These are phyloP conservation scores for Melinopterus prodromus DNA, from an alignment of 2,888 invertebrate species.

Conservation along the genomic window DNA sequence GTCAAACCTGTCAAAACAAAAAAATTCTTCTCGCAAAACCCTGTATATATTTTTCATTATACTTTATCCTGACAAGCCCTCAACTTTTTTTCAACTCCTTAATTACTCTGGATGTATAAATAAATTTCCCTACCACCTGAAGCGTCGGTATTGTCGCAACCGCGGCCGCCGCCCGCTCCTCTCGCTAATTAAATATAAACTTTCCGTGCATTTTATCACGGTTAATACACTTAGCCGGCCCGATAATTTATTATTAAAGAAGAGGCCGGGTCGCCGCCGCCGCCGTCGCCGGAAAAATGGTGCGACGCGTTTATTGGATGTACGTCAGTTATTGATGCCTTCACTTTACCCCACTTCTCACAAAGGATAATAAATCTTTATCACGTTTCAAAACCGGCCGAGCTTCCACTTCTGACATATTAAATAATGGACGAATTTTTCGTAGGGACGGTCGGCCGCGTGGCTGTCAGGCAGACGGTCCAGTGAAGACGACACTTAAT, in stretches of 20 bases:
- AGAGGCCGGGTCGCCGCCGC: neutral
- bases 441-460: neutral
- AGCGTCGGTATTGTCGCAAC: too few relatives aligned
- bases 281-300: neutral
- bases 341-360: conserved; percentile 29
- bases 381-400: conserved; percentile 35
- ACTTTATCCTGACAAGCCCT: too few relatives aligned
- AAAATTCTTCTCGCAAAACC: too few relatives aligned
- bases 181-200: too few relatives aligned
- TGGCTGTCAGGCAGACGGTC: too few relatives aligned
- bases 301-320: conserved; percentile 25
- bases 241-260: neutral
- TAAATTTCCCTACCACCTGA: too few relatives aligned
- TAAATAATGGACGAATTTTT: conserved; percentile 38
- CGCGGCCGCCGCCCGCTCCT: too few relatives aligned
- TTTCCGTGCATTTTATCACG: neutral
- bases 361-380: conserved; percentile 36
- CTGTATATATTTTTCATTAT: too few relatives aligned
- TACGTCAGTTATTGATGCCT: conserved; percentile 36
- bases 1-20: too few relatives aligned
- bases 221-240: neutral
- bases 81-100: too few relatives aligned
- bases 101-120: too few relatives aligned
- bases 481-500: too few relatives aligned
- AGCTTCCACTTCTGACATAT: conserved; percentile 34